Evolutionary conservation across 2,797 vertebrate genomes (phyloP).

Genomic region (Kryptolebias ocellatus): DNA sequence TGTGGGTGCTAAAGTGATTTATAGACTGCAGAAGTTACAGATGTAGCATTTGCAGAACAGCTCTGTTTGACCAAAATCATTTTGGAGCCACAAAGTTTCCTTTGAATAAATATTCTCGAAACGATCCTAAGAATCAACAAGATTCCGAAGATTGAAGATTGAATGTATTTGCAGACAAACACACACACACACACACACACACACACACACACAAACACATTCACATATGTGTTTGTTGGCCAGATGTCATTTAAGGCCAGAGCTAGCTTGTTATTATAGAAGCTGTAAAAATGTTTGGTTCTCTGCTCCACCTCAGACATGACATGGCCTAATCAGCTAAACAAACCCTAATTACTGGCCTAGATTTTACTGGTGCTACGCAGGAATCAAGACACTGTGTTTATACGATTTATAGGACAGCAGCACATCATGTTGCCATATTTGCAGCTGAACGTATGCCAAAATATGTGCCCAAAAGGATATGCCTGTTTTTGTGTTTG

Average conservation of each 20-base stretch:
- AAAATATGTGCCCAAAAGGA: neutral
- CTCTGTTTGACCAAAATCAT: constrained; percentile 1
- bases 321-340: constrained; percentile 56
- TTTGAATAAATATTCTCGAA: constrained; percentile 8
- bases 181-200: too few relatives aligned
- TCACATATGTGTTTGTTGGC: constrained; percentile 19
- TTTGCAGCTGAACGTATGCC: constrained; percentile 19
- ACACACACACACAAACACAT: neutral
- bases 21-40: constrained; percentile 6
- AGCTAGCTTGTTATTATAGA: constrained; percentile 59
- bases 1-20: constrained; percentile 26
- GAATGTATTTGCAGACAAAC: neutral
- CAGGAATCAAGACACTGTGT: constrained; percentile 11
- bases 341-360: constrained; percentile 49
- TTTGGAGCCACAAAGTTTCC: constrained; percentile 21
- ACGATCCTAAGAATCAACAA: neutral
- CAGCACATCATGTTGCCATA: constrained; percentile 14
- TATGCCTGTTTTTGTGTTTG: neutral
- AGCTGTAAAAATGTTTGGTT: constrained; percentile 53
- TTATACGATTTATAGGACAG: constrained; percentile 36
- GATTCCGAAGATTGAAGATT: too few relatives aligned
- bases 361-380: constrained; percentile 11
- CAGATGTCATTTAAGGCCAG: constrained; percentile 61
- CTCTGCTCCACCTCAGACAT: constrained; percentile 53
- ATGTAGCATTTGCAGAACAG: constrained; percentile 19